Evolutionary conservation across 2,113 vertebrate species (phyloP).

Genomic region (Aptenodytes forsteri): DNA sequence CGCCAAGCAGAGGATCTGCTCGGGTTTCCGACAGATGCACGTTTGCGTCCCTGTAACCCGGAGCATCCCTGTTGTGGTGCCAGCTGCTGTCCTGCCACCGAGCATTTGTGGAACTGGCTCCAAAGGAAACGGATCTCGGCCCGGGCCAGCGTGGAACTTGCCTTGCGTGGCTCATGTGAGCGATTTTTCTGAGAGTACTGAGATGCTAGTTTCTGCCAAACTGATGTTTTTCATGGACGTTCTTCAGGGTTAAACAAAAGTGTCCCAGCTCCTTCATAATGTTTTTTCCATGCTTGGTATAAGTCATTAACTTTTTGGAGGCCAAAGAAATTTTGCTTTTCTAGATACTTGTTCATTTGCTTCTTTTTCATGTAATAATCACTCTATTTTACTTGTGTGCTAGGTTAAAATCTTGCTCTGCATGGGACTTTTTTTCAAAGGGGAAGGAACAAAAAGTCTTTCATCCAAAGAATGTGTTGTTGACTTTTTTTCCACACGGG

Average conservation of each 20-base stretch:
- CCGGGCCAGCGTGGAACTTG: neutral
- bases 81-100: neutral
- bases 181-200: neutral
- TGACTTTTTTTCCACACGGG: neutral
- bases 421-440: neutral
- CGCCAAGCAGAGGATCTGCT: neutral
- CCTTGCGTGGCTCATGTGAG: neutral
- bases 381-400: neutral
- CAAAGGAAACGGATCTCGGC: neutral
- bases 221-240: neutral
- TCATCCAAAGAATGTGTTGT: neutral
- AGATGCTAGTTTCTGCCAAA: neutral
- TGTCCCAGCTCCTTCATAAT: neutral
- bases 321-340: neutral
- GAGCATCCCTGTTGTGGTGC: neutral
- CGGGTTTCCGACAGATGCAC: accelerated
- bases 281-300: neutral
- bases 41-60: neutral
- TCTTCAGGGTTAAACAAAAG: neutral
- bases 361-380: neutral
- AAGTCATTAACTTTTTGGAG: neutral
- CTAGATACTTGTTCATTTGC: neutral
- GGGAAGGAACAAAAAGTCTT: neutral
- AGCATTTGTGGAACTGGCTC: neutral
- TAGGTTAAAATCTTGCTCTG: neutral